A percentile compares a stretch with the other conserved stretches of the same genome.
Evolutionary conservation across 2,113 vertebrate species (phyloP).

Genomic region (Etia nguti): DNA sequence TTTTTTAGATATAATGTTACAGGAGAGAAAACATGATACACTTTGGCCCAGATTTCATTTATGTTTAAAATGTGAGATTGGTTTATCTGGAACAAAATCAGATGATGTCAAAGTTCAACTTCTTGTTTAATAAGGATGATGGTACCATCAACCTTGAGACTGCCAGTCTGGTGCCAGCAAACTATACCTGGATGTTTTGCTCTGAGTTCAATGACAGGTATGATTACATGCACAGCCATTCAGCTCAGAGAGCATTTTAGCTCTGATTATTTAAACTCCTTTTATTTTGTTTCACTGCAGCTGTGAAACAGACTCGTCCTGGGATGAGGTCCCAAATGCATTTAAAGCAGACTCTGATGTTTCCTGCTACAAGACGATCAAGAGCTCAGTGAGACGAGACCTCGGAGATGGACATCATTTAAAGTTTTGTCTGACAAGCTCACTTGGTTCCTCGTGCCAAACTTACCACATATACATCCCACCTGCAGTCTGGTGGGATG

Average conservation of each 20-base stretch:
- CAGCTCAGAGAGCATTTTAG: neutral
- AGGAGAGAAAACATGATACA: no score
- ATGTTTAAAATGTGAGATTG: neutral
- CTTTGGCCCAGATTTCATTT: no score
- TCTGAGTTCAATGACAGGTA: neutral
- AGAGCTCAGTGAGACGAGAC: slow-evolving; percentile 55
- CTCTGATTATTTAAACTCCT: neutral
- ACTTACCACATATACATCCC: neutral
- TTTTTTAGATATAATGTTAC: no score
- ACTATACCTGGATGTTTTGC: slow-evolving; percentile 31
- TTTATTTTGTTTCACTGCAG: slow-evolving; percentile 12
- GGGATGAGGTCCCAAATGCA: neutral
- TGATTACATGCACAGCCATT: neutral
- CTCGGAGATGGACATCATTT: no score
- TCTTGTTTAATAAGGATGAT: accelerated
- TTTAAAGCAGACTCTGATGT: neutral
- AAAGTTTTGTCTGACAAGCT: no score
- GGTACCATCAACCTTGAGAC: neutral
- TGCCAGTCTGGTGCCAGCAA: slow-evolving; percentile 25
- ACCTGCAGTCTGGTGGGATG: neutral
- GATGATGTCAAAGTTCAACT: neutral
- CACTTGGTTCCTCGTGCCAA: no score
- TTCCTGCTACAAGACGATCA: slow-evolving; percentile 70
- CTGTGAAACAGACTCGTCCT: neutral
- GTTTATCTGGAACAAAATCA: no score